phyloP scores from a whole-genome alignment of 2,113 vertebrate genomes.

The Ovibos moschatus region DNA sequence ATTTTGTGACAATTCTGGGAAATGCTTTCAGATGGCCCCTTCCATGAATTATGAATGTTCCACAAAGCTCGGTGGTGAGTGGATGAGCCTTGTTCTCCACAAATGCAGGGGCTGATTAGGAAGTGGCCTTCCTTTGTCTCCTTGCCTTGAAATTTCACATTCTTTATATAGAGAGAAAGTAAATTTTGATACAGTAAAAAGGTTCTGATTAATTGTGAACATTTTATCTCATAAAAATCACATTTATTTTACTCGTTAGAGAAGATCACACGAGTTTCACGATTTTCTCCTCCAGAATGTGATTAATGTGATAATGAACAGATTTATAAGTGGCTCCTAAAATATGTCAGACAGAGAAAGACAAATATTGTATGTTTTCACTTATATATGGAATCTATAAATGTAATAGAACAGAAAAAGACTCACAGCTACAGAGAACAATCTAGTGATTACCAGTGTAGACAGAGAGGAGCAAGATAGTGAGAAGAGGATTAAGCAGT shows the following conservation, averaged over 20 bases:
- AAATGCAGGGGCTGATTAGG: constrained; percentile 3
- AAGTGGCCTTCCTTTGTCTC: neutral
- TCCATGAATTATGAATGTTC: constrained; percentile 69
- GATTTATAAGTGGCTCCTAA: constrained; percentile 5
- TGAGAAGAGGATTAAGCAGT: neutral
- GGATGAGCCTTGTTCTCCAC: constrained; percentile 37
- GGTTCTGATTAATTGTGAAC: neutral
- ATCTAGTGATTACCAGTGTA: neutral
- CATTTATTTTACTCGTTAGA: neutral
- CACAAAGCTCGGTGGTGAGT: constrained; percentile 40
- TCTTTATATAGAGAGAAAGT: constrained; percentile 11
- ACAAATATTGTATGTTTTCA: neutral
- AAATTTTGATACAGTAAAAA: neutral
- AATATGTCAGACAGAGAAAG: neutral
- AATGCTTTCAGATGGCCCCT: constrained; percentile 64
- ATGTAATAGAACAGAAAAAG: neutral
- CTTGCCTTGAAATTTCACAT: neutral
- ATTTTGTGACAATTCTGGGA: constrained; percentile 69
- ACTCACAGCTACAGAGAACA: neutral
- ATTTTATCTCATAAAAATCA: neutral
- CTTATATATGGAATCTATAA: neutral
- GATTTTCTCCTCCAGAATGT: neutral
- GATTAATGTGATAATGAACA: neutral
- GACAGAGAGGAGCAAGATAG: neutral
- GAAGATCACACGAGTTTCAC: neutral